Evolutionary conservation across 2,888 invertebrate genomes (phyloP), one percentile per base, ranked within the genome.

Genomic region (Drosophila limbata): DNA sequence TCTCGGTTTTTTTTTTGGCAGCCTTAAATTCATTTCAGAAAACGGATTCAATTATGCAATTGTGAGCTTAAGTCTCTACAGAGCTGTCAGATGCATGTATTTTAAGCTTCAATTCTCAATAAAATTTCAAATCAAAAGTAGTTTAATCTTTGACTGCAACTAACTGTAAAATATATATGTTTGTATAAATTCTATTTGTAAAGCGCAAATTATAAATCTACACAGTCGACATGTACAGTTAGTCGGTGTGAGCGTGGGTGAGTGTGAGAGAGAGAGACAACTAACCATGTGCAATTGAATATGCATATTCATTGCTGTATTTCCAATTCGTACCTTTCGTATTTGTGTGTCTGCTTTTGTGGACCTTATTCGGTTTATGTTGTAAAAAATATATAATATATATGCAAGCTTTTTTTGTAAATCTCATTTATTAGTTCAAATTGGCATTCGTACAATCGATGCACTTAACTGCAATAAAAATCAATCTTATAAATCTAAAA

Each of bases 401-500:
- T 28, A 21, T 53, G 25, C 25, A 56, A 10, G 17, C 33, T 13
- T 21, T 82, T 82, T 87, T 81, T 84, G 57, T 59, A 69, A 71
- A 74, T 68, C 75, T 63, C 85, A 73, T 89, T 88, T 89, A 83
- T 83, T 88, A 83, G 88, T 89, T 88, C 76, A 75, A 78, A 84
- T 81, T 84, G 61, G 53, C 53, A 56, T 78, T 80, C 61, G 59
- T 66, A 53, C 57, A 71, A 65, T 68, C 67, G 37, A 78, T 65
- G 72, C 69, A 68, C 62, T 78, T 68, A 60, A 48, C 51, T 68
- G 48, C 68, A 78, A 87, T 75, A 70, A 75, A 87, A 84, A 74
- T 81, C 67, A 69, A 77, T 69, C 62, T 25, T 62, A 63, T 56
- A 77, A 83, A 80, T 85, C 28, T 28, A 57, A 39, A 79, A 44